Conservation (phyloP, 2,888 invertebrate species). For the Callinectes sapidus region DNA sequence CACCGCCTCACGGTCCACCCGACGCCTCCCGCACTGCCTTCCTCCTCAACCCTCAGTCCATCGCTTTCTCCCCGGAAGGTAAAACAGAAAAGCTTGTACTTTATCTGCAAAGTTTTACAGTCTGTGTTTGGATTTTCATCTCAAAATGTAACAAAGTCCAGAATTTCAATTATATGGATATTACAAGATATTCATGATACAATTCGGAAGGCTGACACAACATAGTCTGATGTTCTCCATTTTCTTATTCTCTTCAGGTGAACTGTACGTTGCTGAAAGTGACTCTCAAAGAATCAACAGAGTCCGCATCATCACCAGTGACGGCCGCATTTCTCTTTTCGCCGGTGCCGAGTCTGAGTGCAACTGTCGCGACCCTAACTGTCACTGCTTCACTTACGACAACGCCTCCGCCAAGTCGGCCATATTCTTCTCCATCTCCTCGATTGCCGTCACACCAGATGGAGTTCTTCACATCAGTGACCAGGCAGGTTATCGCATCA, state of each 20-base stretch:
- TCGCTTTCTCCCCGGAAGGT: slow-evolving; percentile 94
- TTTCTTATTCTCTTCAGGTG: slow-evolving; percentile 74
- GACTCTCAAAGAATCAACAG: slow-evolving; percentile 96
- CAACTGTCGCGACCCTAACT: slow-evolving; percentile 92
- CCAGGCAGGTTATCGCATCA: slow-evolving; percentile 81
- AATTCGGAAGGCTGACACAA: neutral
- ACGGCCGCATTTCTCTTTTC: slow-evolving; percentile 93
- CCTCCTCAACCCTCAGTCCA: slow-evolving; percentile 92
- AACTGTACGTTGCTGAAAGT: slow-evolving; percentile 93
- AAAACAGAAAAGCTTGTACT: slow-evolving; percentile 76
- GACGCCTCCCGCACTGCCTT: slow-evolving; percentile 94
- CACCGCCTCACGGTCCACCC: slow-evolving; percentile 80
- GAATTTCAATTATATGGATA: neutral
- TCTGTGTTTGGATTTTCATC: neutral
- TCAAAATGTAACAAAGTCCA: no score
- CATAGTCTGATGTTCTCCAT: neutral
- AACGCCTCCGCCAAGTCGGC: slow-evolving; percentile 94
- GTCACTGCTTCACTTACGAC: slow-evolving; percentile 92
- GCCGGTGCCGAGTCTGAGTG: slow-evolving; percentile 96
- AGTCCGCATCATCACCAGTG: slow-evolving; percentile 91
- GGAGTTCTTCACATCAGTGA: slow-evolving; percentile 97
- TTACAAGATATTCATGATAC: neutral
- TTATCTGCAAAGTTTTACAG: neutral
- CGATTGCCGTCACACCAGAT: slow-evolving; percentile 94
- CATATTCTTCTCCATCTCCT: slow-evolving; percentile 94